These are phyloP conservation scores for Psococerastis gibbosa DNA, from an alignment of 2,888 invertebrate genomes.

Conservation along the genomic window DNA sequence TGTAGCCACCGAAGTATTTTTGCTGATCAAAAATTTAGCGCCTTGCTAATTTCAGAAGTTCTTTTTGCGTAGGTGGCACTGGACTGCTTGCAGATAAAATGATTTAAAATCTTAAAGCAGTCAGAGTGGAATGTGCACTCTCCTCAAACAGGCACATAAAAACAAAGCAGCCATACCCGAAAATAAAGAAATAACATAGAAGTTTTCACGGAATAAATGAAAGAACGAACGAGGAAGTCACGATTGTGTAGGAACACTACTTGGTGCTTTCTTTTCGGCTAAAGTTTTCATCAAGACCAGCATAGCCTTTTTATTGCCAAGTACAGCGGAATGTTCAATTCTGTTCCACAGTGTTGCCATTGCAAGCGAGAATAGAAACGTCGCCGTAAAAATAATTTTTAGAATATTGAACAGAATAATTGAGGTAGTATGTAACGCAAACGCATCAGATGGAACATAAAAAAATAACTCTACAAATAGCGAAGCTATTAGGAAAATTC, in stretches of 20 bases:
- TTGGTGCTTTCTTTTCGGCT: not conserved
- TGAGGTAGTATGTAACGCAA: not conserved
- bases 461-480: constrained; percentile 4
- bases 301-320: constrained; percentile 53
- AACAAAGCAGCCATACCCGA: no score
- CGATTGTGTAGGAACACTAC: not conserved
- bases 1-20: no score
- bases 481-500: constrained; percentile 12
- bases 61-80: no score
- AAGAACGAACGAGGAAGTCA: no score
- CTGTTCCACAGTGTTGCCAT: constrained; percentile 71
- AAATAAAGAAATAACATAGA: no score
- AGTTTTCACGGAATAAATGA: no score
- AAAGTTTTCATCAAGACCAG: constrained; percentile 27
- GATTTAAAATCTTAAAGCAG: no score
- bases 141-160: no score
- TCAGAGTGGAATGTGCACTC: no score
- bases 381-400: constrained; percentile 32
- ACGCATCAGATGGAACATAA: not conserved
- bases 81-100: no score
- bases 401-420: constrained; percentile 1
- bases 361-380: constrained; percentile 46
- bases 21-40: no score
- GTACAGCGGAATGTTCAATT: constrained; percentile 58
- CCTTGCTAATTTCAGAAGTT: no score